Percentiles rank a stretch among this genome's conserved stretches.
Evolutionary conservation across 2,888 invertebrate genomes (phyloP).

Genomic region (Auanema sp.): DNA sequence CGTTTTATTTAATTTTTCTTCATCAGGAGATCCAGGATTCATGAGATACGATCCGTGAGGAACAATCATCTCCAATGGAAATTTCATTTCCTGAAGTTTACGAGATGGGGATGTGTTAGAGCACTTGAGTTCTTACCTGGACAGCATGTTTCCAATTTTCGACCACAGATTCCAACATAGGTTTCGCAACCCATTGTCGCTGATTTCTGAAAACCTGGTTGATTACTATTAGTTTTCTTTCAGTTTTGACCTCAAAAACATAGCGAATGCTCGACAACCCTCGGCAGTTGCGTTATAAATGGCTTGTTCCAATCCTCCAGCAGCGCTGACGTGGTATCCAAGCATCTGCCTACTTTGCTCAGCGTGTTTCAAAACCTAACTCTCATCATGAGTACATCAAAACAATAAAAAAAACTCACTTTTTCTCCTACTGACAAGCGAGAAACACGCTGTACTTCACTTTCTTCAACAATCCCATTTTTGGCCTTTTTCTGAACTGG

Average conservation of each 20-base stretch:
- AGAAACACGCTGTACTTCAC: conserved; percentile 13
- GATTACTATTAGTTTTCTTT: background rate
- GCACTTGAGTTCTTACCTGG: conserved; percentile 25
- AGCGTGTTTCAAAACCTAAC: conserved; percentile 23
- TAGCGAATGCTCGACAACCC: conserved; percentile 65
- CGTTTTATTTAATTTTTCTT: conserved; percentile 61
- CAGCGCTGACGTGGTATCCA: conserved; percentile 54
- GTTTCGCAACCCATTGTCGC: conserved; percentile 55
- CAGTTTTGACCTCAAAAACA: conserved; percentile 52
- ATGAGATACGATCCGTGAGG: conserved; percentile 67
- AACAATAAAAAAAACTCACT: too few relatives aligned
- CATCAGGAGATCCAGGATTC: conserved; percentile 67
- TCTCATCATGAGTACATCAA: background rate
- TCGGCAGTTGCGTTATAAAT: conserved; percentile 64
- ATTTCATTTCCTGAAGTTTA: conserved; percentile 53
- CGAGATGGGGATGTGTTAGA: too few relatives aligned
- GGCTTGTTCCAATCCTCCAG: conserved; percentile 65
- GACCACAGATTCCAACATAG: conserved; percentile 47
- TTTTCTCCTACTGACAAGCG: conserved; percentile 21
- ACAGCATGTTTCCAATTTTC: conserved; percentile 63
- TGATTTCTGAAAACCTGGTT: conserved; percentile 43
- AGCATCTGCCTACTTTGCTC: conserved; percentile 39
- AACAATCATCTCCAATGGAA: conserved; percentile 56
- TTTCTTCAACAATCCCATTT: conserved; percentile 14
- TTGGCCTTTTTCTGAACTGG: conserved; percentile 3